Evolutionary conservation across 2,797 vertebrate genomes (phyloP).

Genomic region (Spheniscus humboldti): DNA sequence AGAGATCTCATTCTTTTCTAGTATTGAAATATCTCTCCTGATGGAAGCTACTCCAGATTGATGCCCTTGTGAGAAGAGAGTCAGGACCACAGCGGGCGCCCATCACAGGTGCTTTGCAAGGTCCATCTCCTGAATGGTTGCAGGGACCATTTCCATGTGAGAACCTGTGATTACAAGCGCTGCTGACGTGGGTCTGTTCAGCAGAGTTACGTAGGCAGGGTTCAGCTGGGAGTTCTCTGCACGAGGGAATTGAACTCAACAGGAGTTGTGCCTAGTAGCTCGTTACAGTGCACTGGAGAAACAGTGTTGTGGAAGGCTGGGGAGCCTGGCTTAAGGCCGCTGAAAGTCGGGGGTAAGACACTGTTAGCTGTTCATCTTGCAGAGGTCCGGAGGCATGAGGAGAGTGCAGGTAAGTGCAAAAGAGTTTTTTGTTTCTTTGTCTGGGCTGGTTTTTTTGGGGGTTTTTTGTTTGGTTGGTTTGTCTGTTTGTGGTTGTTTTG

Average conservation of each 20-base stretch:
- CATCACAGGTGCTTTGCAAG: not conserved
- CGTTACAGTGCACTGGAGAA: not conserved
- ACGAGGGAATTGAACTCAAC: not conserved
- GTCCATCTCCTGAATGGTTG: not conserved
- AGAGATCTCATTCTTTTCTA: not conserved
- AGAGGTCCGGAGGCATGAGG: not conserved
- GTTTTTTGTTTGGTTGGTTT: not conserved
- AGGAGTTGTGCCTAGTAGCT: not conserved
- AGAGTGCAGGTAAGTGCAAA: not conserved
- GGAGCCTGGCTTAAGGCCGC: not conserved
- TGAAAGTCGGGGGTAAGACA: not conserved
- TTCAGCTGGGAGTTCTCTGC: not conserved
- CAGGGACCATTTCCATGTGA: not conserved
- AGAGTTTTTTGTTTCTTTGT: not conserved
- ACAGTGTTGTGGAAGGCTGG: not conserved
- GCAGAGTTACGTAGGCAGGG: not conserved
- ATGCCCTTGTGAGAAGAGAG: not conserved
- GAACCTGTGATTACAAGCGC: not conserved
- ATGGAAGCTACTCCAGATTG: not conserved
- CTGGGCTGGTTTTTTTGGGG: not conserved
- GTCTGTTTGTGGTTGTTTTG: not conserved
- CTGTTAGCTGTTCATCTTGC: not conserved
- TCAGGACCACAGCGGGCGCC: not conserved
- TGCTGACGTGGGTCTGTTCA: not conserved
- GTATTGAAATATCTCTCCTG: not conserved